Conservation (phyloP, 2,797 vertebrate species). For the Myotis pilosus region DNA sequence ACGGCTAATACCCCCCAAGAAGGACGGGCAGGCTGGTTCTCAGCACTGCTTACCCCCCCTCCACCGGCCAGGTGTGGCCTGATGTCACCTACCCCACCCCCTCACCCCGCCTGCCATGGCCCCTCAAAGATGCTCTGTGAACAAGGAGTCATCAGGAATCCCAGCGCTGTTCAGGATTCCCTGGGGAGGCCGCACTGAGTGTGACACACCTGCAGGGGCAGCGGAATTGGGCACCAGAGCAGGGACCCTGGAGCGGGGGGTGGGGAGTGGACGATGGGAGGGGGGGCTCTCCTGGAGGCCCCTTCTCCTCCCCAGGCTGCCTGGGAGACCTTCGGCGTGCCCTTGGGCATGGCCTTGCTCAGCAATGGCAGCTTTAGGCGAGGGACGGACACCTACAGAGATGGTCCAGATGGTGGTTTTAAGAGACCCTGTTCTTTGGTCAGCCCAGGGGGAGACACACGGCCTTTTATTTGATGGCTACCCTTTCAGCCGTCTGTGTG, state of each 20-base stretch:
- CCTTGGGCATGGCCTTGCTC: not conserved
- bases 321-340: not conserved
- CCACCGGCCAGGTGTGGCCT: not conserved
- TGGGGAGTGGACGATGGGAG: too few relatives aligned
- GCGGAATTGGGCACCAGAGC: not conserved
- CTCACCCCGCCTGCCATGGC: too few relatives aligned
- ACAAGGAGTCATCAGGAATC: not conserved
- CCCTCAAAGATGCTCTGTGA: not conserved
- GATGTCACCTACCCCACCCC: fast-evolving
- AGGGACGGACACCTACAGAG: not conserved
- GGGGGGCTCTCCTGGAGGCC: not conserved
- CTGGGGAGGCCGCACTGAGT: not conserved
- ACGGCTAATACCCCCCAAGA: not conserved
- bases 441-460: not conserved
- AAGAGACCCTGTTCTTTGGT: not conserved
- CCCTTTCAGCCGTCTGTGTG: not conserved
- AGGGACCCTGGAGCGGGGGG: too few relatives aligned
- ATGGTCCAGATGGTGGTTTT: not conserved
- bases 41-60: not conserved
- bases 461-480: not conserved
- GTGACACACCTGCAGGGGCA: not conserved
- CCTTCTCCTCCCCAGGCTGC: not conserved
- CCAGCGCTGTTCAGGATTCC: not conserved
- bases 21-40: not conserved
- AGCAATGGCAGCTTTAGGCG: not conserved